Conservation (phyloP, 1,140 invertebrate genomes). For the Neotoxoptera formosana region DNA sequence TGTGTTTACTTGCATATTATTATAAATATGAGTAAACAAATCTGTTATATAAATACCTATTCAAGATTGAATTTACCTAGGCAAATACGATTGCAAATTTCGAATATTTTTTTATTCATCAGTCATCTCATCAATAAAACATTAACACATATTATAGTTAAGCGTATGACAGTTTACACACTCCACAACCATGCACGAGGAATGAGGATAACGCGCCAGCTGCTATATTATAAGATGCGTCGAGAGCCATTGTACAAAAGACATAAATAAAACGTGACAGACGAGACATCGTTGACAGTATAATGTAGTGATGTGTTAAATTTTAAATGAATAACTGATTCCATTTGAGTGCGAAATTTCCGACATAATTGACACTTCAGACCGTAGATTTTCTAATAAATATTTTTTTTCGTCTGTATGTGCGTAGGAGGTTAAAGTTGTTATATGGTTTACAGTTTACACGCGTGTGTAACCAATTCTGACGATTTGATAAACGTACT, state of each 20-base stretch:
- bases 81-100: neutral
- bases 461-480: conserved; percentile 13
- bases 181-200: neutral
- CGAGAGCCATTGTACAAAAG: neutral
- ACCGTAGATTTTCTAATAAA: neutral
- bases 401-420: neutral
- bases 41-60: neutral
- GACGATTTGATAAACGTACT: neutral
- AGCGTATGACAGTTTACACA: neutral
- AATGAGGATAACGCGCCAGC: neutral
- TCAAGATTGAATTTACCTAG: neutral
- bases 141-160: neutral
- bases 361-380: neutral
- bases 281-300: neutral
- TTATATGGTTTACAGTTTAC: neutral
- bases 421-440: conserved; percentile 22
- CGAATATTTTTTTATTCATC: neutral
- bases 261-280: conserved; percentile 14
- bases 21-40: no score
- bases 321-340: conserved; percentile 14
- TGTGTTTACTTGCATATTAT: neutral
- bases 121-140: neutral
- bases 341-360: neutral
- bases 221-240: neutral
- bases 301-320: neutral